Base-by-base conservation (phyloP, 2,888 invertebrate genomes). In the Orchesellides sinensis region DNA sequence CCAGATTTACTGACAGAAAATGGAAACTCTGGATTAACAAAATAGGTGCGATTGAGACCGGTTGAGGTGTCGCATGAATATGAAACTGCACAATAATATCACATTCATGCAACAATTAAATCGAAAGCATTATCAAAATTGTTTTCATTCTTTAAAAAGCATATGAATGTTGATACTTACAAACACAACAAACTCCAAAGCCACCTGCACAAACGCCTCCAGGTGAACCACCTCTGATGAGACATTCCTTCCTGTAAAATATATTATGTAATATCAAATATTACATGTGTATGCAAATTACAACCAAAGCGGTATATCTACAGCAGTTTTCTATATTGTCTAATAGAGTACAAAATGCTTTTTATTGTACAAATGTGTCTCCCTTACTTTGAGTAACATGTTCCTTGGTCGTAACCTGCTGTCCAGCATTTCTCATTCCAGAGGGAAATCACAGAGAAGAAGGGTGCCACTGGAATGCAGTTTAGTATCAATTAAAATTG, bases 101-200 rank as follows among this genome's bases (percentile, higher is more conserved):
- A 40, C 1, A 14, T 40, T 10, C 40, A 32, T 32, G 32, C 5
- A 32, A 32, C 5, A 32, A 32, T 25, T 23, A 40, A 47, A 40
- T 54, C 54, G 19, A 17, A 35, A n/a, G n/a, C n/a, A 14, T 40
- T 19, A n/a, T 25, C 49, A 68, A 27, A 68, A 49, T 47, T 63
- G 10, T 35, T 63, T 35, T 25, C 8, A 63, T n/a, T 32, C 4
- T n/a, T 32, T 17, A 2, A 40, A 14, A 14, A 8, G 40, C 6
- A 32, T 6, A 25, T 25, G 25, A 65, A 27, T 35, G 17, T 19
- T 56, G 29, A 2, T 47, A 69, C 94, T 93, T 92, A 95, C 95
- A 93, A 84, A 94, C 92, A 89, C 95, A 95, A 89, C 95, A 95
- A 29, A 93, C 93, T 8, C 94, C 95, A 88, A 93, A 93, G 6